These are phyloP conservation scores for Cossypha heuglini DNA, from an alignment of 2,797 vertebrate species.

Conservation along the genomic window DNA sequence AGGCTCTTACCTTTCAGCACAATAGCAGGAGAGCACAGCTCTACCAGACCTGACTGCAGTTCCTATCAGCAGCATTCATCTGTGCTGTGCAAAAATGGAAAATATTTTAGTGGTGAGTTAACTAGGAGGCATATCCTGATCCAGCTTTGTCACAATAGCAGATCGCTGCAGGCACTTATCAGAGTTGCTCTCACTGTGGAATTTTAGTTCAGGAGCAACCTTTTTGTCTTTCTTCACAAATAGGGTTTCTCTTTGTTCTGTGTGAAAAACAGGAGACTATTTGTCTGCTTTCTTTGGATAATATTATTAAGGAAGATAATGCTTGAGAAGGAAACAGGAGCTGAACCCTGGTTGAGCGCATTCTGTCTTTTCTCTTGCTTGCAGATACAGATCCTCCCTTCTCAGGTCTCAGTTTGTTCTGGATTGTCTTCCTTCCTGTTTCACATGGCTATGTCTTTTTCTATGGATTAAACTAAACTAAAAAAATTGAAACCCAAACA, in stretches of 20 bases:
- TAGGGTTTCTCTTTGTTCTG: slow-evolving; percentile 26
- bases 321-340: slow-evolving; percentile 7
- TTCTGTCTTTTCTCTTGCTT: slow-evolving; percentile 19
- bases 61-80: slow-evolving; percentile 47
- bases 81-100: slow-evolving; percentile 38
- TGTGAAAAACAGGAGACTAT: slow-evolving; percentile 34
- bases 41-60: slow-evolving; percentile 4
- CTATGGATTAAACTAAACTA: neutral
- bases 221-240: slow-evolving; percentile 23
- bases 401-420: neutral
- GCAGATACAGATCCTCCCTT: neutral
- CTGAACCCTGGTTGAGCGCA: rapidly evolving
- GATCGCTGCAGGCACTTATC: neutral
- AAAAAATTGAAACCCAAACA: neutral
- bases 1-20: slow-evolving; percentile 18
- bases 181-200: neutral
- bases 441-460: neutral
- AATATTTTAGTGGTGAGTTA: slow-evolving; percentile 37
- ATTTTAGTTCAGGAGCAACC: neutral
- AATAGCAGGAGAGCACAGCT: slow-evolving; percentile 12
- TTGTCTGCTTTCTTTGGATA: slow-evolving; percentile 53
- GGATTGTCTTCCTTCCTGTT: neutral
- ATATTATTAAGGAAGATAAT: slow-evolving; percentile 35
- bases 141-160: slow-evolving; percentile 55
- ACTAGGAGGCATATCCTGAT: slow-evolving; percentile 42